A percentile compares a stretch with the other conserved stretches of the same genome.
phyloP scores from a whole-genome alignment of 2,888 invertebrate species.

The Zygothrica quintamaculata region DNA sequence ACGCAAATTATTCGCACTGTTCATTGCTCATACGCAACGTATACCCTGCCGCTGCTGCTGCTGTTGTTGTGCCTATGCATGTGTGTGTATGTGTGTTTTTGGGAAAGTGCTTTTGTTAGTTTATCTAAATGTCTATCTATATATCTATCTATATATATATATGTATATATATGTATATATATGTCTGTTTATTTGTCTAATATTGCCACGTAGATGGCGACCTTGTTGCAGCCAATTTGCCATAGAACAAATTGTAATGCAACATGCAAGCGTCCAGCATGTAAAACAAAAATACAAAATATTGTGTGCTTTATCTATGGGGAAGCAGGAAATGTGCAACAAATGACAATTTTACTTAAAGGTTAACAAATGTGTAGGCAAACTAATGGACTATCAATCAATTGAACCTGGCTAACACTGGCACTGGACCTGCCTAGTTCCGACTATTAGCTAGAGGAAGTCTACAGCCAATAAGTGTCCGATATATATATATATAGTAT shows the following conservation, averaged over 20 bases:
- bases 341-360: slow-evolving; percentile 60
- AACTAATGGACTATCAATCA: slow-evolving; percentile 29
- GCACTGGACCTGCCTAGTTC: background rate
- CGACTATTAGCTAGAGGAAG: too few relatives aligned
- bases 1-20: slow-evolving; percentile 39
- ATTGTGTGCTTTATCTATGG: slow-evolving; percentile 67
- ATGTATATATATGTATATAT: slow-evolving; percentile 2
- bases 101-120: slow-evolving; percentile 60
- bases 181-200: slow-evolving; percentile 24
- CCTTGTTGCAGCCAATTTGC: slow-evolving; percentile 59
- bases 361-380: slow-evolving; percentile 45
- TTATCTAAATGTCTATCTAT: slow-evolving; percentile 13
- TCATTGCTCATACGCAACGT: slow-evolving; percentile 69
- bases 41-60: too few relatives aligned
- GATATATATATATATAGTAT: too few relatives aligned
- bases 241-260: slow-evolving; percentile 57
- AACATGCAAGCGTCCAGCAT: slow-evolving; percentile 41
- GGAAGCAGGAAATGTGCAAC: slow-evolving; percentile 66
- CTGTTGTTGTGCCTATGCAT: too few relatives aligned
- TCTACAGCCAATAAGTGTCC: too few relatives aligned
- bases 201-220: slow-evolving; percentile 35
- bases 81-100: too few relatives aligned
- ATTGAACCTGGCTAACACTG: too few relatives aligned
- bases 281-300: too few relatives aligned
- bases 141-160: background rate